These are phyloP conservation scores for Drosophila trapezifrons DNA, from an alignment of 1,140 invertebrate species.

Conservation along the genomic window DNA sequence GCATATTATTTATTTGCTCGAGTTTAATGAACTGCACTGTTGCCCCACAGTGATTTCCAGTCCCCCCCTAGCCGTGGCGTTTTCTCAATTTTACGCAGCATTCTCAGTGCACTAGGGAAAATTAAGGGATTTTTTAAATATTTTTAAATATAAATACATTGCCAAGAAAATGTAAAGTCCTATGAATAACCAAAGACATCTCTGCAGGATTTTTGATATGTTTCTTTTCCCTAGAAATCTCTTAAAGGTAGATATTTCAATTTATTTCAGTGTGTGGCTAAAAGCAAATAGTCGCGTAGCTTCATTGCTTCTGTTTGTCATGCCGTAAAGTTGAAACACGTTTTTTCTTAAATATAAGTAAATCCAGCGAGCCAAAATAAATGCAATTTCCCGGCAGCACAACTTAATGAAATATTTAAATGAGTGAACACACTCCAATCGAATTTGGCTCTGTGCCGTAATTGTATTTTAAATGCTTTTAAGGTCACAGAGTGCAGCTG, in stretches of 20 bases:
- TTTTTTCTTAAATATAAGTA: neutral
- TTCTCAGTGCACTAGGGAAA: neutral
- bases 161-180: neutral
- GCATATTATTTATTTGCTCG: slow-evolving; percentile 69
- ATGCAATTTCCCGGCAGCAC: slow-evolving; percentile 47
- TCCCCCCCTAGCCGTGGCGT: neutral
- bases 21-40: slow-evolving; percentile 75
- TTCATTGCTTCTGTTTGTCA: slow-evolving; percentile 23
- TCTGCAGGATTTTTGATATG: neutral
- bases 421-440: slow-evolving; percentile 51
- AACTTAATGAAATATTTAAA: slow-evolving; percentile 64
- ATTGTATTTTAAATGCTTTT: slow-evolving; percentile 70
- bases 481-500: slow-evolving; percentile 34
- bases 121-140: neutral
- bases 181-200: neutral
- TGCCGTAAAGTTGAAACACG: slow-evolving; percentile 1
- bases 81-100: slow-evolving; percentile 1
- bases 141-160: neutral
- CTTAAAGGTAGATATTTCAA: too few species aligned
- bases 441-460: slow-evolving; percentile 31
- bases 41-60: slow-evolving; percentile 3
- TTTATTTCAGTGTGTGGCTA: neutral
- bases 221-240: neutral
- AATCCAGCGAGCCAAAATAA: slow-evolving; percentile 32
- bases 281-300: slow-evolving; percentile 22